A percentile compares a stretch with the other conserved stretches of the same genome.
Evolutionary conservation across 2,797 vertebrate genomes (phyloP).

Genomic region (Gallirallus australis): DNA sequence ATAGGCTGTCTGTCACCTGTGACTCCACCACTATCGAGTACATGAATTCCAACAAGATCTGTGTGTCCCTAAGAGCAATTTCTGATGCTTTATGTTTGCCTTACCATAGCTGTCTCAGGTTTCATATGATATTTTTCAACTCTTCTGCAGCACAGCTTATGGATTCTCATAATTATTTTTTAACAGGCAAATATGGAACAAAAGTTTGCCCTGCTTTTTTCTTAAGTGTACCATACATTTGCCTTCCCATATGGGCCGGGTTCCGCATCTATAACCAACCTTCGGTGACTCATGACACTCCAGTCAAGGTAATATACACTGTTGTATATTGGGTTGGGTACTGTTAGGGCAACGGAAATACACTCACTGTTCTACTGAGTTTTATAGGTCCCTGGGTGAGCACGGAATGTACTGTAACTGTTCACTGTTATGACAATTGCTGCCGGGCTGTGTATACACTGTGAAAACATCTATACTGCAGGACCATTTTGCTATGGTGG

Average conservation of each 20-base stretch:
- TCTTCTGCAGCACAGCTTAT: not conserved
- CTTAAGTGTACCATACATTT: slow-evolving; percentile 85
- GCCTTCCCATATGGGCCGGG: slow-evolving; percentile 90
- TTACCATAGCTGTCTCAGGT: not conserved
- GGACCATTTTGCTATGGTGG: not conserved
- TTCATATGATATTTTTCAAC: not conserved
- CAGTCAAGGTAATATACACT: slow-evolving; percentile 75
- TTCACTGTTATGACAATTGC: not conserved
- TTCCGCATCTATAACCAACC: slow-evolving; percentile 89
- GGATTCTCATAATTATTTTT: not conserved
- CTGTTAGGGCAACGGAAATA: not conserved
- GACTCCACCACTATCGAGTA: not conserved
- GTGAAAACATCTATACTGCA: not conserved
- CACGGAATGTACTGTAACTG: not conserved
- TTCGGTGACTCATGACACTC: slow-evolving; percentile 49
- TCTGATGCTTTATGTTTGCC: not conserved
- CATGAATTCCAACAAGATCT: not conserved
- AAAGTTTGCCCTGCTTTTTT: slow-evolving; percentile 84
- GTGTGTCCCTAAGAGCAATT: not conserved
- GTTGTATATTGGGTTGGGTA: not conserved
- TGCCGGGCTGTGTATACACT: not conserved
- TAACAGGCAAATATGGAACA: slow-evolving; percentile 89
- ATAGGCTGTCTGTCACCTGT: not conserved
- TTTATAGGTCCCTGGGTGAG: not conserved
- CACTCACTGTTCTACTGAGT: not conserved